These are phyloP conservation scores for Exocentrus adspersus DNA, from an alignment of 2,888 invertebrate genomes.

Conservation along the genomic window DNA sequence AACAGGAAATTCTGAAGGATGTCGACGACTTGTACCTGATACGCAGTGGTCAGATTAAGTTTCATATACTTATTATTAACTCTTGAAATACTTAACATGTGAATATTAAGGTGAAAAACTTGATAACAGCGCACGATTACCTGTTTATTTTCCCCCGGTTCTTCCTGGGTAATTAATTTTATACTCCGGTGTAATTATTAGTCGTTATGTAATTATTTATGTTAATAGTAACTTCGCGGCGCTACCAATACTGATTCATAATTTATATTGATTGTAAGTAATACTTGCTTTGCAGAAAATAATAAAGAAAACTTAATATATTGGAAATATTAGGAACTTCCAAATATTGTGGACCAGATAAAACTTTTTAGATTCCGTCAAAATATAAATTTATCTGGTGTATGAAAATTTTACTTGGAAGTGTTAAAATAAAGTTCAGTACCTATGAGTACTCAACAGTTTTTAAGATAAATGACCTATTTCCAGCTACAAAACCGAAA, in stretches of 20 bases:
- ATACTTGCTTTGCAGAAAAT: no score
- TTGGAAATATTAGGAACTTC: no score
- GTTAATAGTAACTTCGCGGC: no score
- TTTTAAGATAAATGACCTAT: slow-evolving; percentile 4
- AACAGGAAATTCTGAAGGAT: slow-evolving; percentile 33
- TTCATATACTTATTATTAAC: slow-evolving; percentile 22
- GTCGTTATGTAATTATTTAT: background rate
- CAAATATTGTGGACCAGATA: no score
- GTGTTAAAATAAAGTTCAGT: no score
- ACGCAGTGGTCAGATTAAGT: slow-evolving; percentile 25
- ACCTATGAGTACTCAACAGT: background rate
- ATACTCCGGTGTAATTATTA: background rate
- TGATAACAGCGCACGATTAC: slow-evolving; percentile 20
- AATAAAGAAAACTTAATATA: no score
- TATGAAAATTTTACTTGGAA: no score
- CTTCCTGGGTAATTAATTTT: slow-evolving; percentile 7
- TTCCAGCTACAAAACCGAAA: slow-evolving; percentile 6
- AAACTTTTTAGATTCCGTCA: no score
- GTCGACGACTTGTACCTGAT: slow-evolving; percentile 19
- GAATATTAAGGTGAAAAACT: slow-evolving; percentile 21
- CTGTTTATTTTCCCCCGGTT: slow-evolving; percentile 17
- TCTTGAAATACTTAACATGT: slow-evolving; percentile 18
- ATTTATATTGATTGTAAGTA: no score
- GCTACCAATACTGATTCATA: no score
- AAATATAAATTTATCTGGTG: no score